Conservation (phyloP, 2,113 vertebrate genomes). For the Mionectes macconnelli region DNA sequence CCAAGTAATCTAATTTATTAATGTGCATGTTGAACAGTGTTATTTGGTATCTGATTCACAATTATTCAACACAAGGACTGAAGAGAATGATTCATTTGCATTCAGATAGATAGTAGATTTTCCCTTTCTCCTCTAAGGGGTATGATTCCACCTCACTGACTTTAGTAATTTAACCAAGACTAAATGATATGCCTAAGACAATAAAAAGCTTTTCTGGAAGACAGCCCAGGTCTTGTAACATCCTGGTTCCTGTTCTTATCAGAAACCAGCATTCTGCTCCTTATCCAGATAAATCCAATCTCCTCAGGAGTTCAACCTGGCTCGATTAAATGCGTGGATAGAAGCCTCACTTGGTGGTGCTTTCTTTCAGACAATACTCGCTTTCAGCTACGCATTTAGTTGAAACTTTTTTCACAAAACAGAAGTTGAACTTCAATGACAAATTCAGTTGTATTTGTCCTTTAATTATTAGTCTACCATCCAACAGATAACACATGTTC, state of each 20-base stretch:
- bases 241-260: background rate
- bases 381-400: background rate
- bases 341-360: background rate
- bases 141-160: slow-evolving; percentile 11
- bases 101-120: background rate
- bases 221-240: background rate
- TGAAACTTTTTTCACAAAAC: background rate
- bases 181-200: background rate
- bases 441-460: background rate
- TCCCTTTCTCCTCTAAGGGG: background rate
- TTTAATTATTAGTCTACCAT: background rate
- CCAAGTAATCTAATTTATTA: slow-evolving; percentile 12
- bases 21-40: background rate
- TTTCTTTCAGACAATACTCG: background rate
- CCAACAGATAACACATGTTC: background rate
- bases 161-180: slow-evolving; percentile 10
- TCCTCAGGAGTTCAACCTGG: background rate
- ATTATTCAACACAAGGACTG: background rate
- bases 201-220: slow-evolving; percentile 1
- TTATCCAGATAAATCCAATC: background rate
- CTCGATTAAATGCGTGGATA: background rate
- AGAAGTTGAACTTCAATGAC: background rate
- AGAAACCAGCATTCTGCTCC: background rate
- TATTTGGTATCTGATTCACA: background rate
- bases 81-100: background rate